Base-by-base conservation (phyloP, 2,113 vertebrate species). In the Carollia perspicillata region DNA sequence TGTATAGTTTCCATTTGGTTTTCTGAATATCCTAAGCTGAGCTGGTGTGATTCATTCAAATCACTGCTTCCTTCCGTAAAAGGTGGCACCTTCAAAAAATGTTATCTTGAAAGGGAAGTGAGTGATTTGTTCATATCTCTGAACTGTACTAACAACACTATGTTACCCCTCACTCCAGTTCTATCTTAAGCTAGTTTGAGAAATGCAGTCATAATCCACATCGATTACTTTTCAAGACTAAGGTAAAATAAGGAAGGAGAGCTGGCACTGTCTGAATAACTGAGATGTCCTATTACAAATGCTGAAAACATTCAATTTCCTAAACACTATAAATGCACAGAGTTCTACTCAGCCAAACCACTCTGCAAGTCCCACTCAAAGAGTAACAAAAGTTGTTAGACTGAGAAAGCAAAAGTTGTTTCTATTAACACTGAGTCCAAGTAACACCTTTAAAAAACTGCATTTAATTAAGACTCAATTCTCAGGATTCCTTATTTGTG, bases 61-160 rank as follows among this genome's bases (percentile, higher is more conserved):
- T 92, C 93, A 92, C 60, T 69, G 90, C 40, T 92, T 71, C 77
- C 88, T 95, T 89, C 87, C 4, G 11, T 35, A 65, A 69, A 63
- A 11, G 26, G 37, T 44, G 49, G 10, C 79, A 94, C 37, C 47
- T 86, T 78, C 65, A 63, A 84, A 40, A 53, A 74, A 37, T 37
- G 40, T 74, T 90, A 84, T 20, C 55, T 53, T 84, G 66, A 94
- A 95, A 30, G 13, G 84, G 80, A 95, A 93, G 63, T 75, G 69
- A 81, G 84, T 12, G 14, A 72, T 49, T 49, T 81, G n/a, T 55
- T 65, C 60, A 60, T 8, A 35, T 33, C 12, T 81, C 42, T 37
- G 1, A 60, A 44, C 0, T 68, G 16, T 47, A 86, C 30, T 58
- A 60, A 80, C 44, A 44, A 80, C 37, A 58, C 18, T 63, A 4